These are phyloP conservation scores for Chydorus sphaericus DNA, from an alignment of 2,888 invertebrate genomes.

Conservation along the genomic window DNA sequence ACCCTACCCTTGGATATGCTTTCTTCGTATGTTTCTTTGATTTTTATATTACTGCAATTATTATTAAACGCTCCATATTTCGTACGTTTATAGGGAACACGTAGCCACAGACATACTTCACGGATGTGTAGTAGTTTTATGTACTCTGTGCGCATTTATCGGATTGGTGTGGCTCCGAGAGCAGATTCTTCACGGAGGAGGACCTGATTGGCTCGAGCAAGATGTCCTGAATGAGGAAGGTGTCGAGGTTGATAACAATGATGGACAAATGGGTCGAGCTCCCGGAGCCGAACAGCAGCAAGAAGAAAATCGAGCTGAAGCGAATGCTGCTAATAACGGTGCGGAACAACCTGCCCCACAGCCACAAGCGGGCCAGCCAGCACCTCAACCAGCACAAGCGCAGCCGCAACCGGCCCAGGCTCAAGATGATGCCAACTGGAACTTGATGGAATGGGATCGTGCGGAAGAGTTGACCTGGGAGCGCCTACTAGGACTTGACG, in stretches of 20 bases:
- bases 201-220: conserved; percentile 86
- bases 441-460: conserved; percentile 96
- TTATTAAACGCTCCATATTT: not conserved
- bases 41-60: not conserved
- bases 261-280: conserved; percentile 25
- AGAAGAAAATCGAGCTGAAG: not conserved
- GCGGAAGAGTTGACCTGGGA: conserved; percentile 99
- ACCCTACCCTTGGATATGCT: conserved; percentile 82
- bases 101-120: conserved; percentile 85
- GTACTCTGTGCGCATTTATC: conserved; percentile 90
- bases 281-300: not conserved
- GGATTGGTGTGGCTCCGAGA: conserved; percentile 94
- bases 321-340: not conserved
- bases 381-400: conserved; percentile 18
- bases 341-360: not conserved
- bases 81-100: conserved; percentile 45
- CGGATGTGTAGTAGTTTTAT: conserved; percentile 90
- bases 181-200: conserved; percentile 93
- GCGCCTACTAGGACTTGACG: conserved; percentile 83
- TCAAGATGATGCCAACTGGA: conserved; percentile 76
- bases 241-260: conserved; percentile 23
- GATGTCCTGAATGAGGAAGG: conserved; percentile 30
- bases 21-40: conserved; percentile 43
- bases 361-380: not conserved
- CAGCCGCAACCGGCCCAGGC: conserved; percentile 28